Base-by-base conservation (phyloP, 2,888 invertebrate genomes). In the Xanthia icteritia region DNA sequence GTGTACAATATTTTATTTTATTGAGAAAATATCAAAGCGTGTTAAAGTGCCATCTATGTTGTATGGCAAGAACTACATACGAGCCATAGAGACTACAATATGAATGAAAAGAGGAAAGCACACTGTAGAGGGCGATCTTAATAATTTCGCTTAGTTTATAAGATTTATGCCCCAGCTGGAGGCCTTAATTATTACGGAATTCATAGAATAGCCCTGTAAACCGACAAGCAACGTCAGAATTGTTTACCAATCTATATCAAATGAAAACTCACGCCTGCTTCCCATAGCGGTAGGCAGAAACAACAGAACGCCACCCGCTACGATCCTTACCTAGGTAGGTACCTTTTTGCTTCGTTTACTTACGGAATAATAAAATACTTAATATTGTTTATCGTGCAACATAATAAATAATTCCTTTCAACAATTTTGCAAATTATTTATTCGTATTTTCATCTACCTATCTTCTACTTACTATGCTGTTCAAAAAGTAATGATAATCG, bases 11-110 rank as follows among this genome's bases (percentile, higher is more conserved):
- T n/a, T n/a, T n/a, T n/a, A n/a, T n/a, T n/a, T n/a, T n/a, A n/a
- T n/a, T n/a, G n/a, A n/a, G n/a, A n/a, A n/a, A n/a, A n/a, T n/a
- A n/a, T n/a, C n/a, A n/a, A n/a, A n/a, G 31, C 20, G 1, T 4
- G 31, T 20, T 60, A 63, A 31, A 76, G 42, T 58, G 82, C 82
- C 78, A 78, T 36, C 78, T 78, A 36, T 76, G 42, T 11, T 17
- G 8, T n/a, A 20, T 23, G 0, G 11, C 15, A 5, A 45, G 51
- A 82, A 76, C 77, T 60, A 54, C 36, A 9, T 65, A 0, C 23
- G 1, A 51, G 5, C 13, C 42, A 51, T 0, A 31, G 11, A 36
- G 3, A 17, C 56, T 64, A 20, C 13, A 17, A 8, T 31, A 23
- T 17, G 31, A 65, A 27, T 51, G 17, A 13, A 76, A 51, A 20